phyloP scores from a whole-genome alignment of 2,888 invertebrate species.

The Leistus spinibarbis region DNA sequence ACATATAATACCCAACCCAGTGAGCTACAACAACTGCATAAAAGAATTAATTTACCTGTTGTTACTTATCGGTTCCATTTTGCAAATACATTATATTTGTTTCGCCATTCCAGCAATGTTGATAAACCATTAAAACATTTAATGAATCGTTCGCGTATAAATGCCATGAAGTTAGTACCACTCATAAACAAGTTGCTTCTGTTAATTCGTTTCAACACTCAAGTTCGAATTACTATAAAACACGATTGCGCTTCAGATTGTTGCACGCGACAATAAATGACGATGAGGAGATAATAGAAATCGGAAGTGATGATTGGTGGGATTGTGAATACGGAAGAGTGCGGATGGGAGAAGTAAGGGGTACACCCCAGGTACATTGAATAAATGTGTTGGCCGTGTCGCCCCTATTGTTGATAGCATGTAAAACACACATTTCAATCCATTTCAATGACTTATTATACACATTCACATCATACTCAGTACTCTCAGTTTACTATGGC shows the following conservation, averaged over 20 bases:
- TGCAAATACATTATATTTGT: not conserved
- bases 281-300: conserved; percentile 13
- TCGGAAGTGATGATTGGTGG: conserved; percentile 6
- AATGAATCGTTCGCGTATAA: not conserved
- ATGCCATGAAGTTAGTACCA: not conserved
- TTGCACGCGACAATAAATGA: conserved; percentile 7
- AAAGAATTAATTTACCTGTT: not conserved
- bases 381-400: conserved; percentile 6
- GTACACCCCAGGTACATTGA: not conserved
- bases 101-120: not conserved
- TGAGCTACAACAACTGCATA: not conserved
- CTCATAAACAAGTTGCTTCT: not conserved
- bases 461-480: not conserved
- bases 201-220: not conserved
- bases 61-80: not conserved
- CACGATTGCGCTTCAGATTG: not conserved
- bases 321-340: not conserved
- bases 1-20: not conserved
- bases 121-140: not conserved
- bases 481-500: not conserved
- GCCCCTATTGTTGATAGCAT: conserved; percentile 8
- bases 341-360: not conserved
- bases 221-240: not conserved
- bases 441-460: not conserved
- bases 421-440: conserved; percentile 16